Base-by-base conservation (phyloP, 2,797 vertebrate species). In the Emys orbicularis region DNA sequence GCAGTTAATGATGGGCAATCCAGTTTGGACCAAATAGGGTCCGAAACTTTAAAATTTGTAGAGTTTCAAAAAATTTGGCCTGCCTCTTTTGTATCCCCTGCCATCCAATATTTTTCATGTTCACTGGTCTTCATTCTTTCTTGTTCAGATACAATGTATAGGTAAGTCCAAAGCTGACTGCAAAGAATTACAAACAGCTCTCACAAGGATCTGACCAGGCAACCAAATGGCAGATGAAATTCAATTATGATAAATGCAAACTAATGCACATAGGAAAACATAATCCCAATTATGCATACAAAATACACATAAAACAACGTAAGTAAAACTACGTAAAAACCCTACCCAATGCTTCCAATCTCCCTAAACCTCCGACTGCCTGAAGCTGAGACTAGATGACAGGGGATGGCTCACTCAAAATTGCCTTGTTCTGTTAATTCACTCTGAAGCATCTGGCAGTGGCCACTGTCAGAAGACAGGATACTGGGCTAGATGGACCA, bases 1-100 rank as follows among this genome's bases (percentile, higher is more conserved):
- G 77, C 5, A 2, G 29, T 83, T 68, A 74, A 87, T 68, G 52
- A 80, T 82, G 54, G 83, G 68, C 90, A 84, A 81, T 57, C 90
- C 76, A 77, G 18, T 94, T 94, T 9, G 21, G n/a, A 90, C 89
- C 83, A 92, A 87, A 93, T 80, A 15, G 81, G 54, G 85, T 87
- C n/a, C 57, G 9, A 31, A 1, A 76, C 56, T 86, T 92, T 12
- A 79, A 86, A 96, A 83, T 44, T 54, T 50, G 25, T 37, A 34
- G 84, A 72, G 27, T 8, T 77, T 77, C 2, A 49, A 49, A 76
- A 47, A 77, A 29, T 9, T 29, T 44, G 12, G 27, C 29, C 25
- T 29, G 27, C 8, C 7, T 77, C 44, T 77, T 49, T 18, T 77
- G 41, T 29, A 27, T 77, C 15, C 27, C 44, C 8, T 31, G 27